Evolutionary conservation across 2,888 invertebrate species (phyloP), one percentile per base, ranked within the genome.

Genomic region (Spicauda simplicius): DNA sequence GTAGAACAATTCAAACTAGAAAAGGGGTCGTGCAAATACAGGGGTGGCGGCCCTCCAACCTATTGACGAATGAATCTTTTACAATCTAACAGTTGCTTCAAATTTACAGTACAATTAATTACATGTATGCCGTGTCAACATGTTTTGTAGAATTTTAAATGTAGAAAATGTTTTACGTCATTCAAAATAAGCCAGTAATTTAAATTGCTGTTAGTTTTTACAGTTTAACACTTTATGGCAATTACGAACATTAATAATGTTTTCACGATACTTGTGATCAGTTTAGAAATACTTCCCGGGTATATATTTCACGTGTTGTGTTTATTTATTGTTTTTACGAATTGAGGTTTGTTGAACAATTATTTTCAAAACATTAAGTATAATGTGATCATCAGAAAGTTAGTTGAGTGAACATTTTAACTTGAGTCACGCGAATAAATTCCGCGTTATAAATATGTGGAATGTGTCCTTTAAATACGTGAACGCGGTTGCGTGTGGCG

Each of bases 1-100:
- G 83, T 83, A 85, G 84, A 90, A 90, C 90, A 89, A 91, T 89
- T 87, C 87, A 87, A 90, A 88, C 84, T 85, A 69, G 71, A 81
- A 87, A 86, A 85, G 87, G 89, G 89, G 84, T 85, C 80, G 80
- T 77, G 82, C 86, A 87, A 87, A 87, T 80, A 86, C 78, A 74
- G 82, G 88, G 90, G 89, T 81, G 84, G 83, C 81, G 77, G 82
- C 86, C 84, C 85, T 84, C 80, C 75, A 71, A 74, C 75, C 81
- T 81, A 82, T 85, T 83, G 84, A 84, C 83, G 80, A 75, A 75
- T 76, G 80, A 77, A 73, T 76, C 85, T 82, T 84, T 81, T 83
- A 78, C 82, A 75, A 82, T 80, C 83, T 82, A 84, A 81, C 84
- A 84, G 82, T 66, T 61, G 66, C 55, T 60, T 54, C 18, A 33